phyloP scores from a whole-genome alignment of 2,888 invertebrate species.

The Eretmocerus hayati region DNA sequence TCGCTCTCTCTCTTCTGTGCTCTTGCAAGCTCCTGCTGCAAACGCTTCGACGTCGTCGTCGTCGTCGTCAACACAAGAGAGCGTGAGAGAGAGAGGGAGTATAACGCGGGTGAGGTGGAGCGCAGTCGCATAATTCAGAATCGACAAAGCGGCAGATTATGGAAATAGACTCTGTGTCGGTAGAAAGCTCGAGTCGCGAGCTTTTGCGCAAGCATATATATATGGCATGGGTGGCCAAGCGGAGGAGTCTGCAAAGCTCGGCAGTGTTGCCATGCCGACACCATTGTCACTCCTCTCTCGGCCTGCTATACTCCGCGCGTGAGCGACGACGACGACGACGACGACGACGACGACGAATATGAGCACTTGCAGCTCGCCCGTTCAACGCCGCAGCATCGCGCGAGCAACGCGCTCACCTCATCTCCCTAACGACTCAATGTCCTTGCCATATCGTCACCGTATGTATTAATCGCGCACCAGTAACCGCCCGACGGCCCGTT shows the following conservation, averaged over 20 bases:
- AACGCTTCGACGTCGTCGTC: not conserved
- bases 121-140: slow-evolving; percentile 42
- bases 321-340: too few relatives aligned
- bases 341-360: too few relatives aligned
- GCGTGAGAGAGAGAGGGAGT: slow-evolving; percentile 21
- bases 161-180: slow-evolving; percentile 38
- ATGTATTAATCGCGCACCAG: slow-evolving; percentile 7
- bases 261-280: slow-evolving; percentile 43
- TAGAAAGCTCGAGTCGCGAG: slow-evolving; percentile 18
- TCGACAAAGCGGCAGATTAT: slow-evolving; percentile 48
- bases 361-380: slow-evolving; percentile 12
- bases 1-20: slow-evolving; percentile 20
- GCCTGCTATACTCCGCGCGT: too few relatives aligned
- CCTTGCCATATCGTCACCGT: slow-evolving; percentile 40
- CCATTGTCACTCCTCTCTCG: slow-evolving; percentile 30
- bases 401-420: slow-evolving; percentile 23
- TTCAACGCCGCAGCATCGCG: not conserved
- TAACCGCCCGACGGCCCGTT: not conserved
- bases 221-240: too few relatives aligned
- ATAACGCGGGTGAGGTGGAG: slow-evolving; percentile 17
- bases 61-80: too few relatives aligned
- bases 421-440: slow-evolving; percentile 44
- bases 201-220: slow-evolving; percentile 7
- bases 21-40: not conserved
- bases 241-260: slow-evolving; percentile 25